Evolutionary conservation across 2,888 invertebrate species (phyloP).

Genomic region (Drosophila neotestacea): DNA sequence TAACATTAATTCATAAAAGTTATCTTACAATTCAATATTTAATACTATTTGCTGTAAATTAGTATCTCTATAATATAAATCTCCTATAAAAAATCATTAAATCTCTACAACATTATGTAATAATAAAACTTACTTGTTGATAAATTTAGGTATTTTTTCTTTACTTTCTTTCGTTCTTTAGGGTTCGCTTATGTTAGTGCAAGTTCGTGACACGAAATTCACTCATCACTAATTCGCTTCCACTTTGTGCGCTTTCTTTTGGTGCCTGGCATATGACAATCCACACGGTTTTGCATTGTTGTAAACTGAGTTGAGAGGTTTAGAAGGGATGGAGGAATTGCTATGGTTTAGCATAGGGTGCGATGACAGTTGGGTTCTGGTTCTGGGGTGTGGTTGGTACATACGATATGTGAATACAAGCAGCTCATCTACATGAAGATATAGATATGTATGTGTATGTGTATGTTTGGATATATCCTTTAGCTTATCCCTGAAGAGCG

Average conservation of each 20-base stretch:
- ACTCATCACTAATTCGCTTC: slow-evolving; percentile 5
- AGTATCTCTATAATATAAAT: no score
- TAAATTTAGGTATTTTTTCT: not conserved
- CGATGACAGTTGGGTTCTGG: slow-evolving; percentile 33
- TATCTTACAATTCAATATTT: no score
- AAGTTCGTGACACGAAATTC: slow-evolving; percentile 15
- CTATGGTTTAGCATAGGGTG: slow-evolving; percentile 25
- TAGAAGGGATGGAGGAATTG: slow-evolving; percentile 19
- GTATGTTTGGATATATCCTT: slow-evolving; percentile 55
- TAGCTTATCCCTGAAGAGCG: slow-evolving; percentile 65
- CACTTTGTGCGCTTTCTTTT: slow-evolving; percentile 38
- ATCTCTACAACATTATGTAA: no score
- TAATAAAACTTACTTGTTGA: no score
- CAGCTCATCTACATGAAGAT: slow-evolving; percentile 19
- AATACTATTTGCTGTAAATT: no score
- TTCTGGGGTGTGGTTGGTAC: slow-evolving; percentile 26
- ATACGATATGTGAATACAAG: slow-evolving; percentile 26
- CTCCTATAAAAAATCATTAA: no score
- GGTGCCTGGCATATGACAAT: slow-evolving; percentile 45
- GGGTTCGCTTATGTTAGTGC: not conserved
- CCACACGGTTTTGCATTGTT: slow-evolving; percentile 52
- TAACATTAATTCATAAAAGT: no score
- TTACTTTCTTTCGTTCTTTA: no score
- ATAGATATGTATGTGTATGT: slow-evolving; percentile 17
- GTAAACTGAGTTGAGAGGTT: slow-evolving; percentile 35